These are phyloP conservation scores for Tinea trinotella DNA, from an alignment of 2,888 invertebrate species.

Conservation along the genomic window DNA sequence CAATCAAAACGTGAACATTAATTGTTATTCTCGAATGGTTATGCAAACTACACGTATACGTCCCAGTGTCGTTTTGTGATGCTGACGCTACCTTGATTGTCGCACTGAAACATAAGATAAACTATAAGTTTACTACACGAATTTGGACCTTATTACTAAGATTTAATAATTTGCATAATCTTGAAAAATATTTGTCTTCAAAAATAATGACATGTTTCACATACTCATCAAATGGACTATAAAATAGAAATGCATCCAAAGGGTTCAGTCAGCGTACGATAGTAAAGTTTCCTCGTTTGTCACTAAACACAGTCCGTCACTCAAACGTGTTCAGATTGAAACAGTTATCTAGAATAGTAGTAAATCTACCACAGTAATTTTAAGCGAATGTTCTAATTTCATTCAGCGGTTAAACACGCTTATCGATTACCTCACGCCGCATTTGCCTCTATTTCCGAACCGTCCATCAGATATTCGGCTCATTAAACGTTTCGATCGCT, in stretches of 20 bases:
- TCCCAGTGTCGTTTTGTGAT: slow-evolving; percentile 76
- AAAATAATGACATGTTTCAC: no score
- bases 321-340: not conserved
- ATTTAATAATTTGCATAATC: no score
- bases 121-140: no score
- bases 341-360: not conserved
- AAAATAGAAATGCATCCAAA: not conserved
- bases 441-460: slow-evolving; percentile 7
- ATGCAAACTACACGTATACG: slow-evolving; percentile 75
- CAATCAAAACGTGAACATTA: slow-evolving; percentile 78
- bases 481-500: slow-evolving; percentile 8
- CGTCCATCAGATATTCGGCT: slow-evolving; percentile 2
- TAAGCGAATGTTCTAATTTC: slow-evolving; percentile 3
- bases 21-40: slow-evolving; percentile 76
- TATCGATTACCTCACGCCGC: slow-evolving; percentile 1
- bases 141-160: no score
- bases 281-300: not conserved
- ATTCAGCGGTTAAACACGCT: slow-evolving; percentile 3
- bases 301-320: not conserved
- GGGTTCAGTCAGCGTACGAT: not conserved
- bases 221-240: no score
- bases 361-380: not conserved
- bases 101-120: slow-evolving; percentile 53
- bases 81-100: slow-evolving; percentile 69
- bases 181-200: no score